Evolutionary conservation across 2,888 invertebrate species (phyloP).

Genomic region (Helobdella robusta): DNA sequence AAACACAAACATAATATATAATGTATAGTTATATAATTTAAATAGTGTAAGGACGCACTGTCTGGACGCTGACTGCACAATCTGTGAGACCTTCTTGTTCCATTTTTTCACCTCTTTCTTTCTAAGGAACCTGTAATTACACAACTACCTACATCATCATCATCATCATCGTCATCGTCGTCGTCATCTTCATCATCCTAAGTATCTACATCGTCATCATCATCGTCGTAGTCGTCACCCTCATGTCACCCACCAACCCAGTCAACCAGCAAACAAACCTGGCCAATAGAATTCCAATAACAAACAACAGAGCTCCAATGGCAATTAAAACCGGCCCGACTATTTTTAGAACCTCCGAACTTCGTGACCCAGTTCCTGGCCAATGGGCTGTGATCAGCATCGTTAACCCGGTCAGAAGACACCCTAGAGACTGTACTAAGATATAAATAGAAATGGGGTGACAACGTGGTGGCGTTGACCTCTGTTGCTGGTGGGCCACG

Average conservation of each 20-base stretch:
- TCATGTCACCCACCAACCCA: too few relatives aligned
- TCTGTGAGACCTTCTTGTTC: slow-evolving; percentile 12
- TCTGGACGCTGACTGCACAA: slow-evolving; percentile 4
- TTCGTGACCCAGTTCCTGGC: slow-evolving; percentile 17
- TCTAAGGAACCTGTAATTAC: too few relatives aligned
- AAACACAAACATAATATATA: too few relatives aligned
- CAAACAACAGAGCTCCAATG: slow-evolving; percentile 2
- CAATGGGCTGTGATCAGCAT: slow-evolving; percentile 21
- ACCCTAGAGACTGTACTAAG: slow-evolving; percentile 12
- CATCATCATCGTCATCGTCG: too few relatives aligned
- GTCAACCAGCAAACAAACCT: too few relatives aligned
- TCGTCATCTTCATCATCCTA: too few relatives aligned
- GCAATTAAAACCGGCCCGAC: slow-evolving; percentile 4
- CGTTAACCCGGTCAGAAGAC: slow-evolving; percentile 15
- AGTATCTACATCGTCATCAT: too few relatives aligned
- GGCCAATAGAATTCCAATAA: slow-evolving; percentile 11
- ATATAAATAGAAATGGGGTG: slow-evolving; percentile 19
- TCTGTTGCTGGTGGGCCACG: slow-evolving; percentile 12
- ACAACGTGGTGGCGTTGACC: slow-evolving; percentile 15
- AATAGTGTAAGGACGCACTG: too few relatives aligned
- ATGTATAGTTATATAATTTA: too few relatives aligned
- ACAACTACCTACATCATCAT: too few relatives aligned
- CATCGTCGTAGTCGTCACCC: too few relatives aligned
- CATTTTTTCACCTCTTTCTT: slow-evolving; percentile 8
- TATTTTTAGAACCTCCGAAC: neutral